A percentile compares a stretch with the other conserved stretches of the same genome.
Conservation (phyloP, 2,888 invertebrate species). For the Eulithis prunata region DNA sequence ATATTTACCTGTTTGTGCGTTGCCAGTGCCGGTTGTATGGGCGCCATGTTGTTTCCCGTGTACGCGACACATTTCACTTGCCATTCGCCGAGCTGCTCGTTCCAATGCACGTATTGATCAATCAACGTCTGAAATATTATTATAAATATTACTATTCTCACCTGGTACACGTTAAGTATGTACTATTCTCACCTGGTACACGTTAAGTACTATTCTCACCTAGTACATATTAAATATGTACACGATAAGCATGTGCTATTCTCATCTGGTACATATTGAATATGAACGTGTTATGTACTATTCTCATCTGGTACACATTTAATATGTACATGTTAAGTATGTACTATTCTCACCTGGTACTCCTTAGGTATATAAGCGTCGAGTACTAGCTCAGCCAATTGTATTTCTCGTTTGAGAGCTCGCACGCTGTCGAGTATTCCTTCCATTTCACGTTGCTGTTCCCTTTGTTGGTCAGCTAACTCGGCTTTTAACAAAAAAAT, state of each 20-base stretch:
- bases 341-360: conserved; percentile 88
- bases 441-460: conserved; percentile 98
- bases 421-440: conserved; percentile 96
- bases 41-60: conserved; percentile 98
- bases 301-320: neutral
- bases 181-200: too few species aligned
- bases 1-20: conserved; percentile 47
- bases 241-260: too few species aligned
- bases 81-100: conserved; percentile 99
- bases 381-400: conserved; percentile 95
- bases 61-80: conserved; percentile 99
- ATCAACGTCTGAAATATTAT: conserved; percentile 88
- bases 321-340: neutral
- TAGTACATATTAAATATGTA: too few species aligned
- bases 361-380: conserved; percentile 97
- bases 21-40: conserved; percentile 49
- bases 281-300: too few species aligned
- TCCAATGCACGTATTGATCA: conserved; percentile 97
- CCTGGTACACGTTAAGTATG: too few species aligned
- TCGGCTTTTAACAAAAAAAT: conserved; percentile 87
- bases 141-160: too few species aligned
- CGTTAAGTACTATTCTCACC: too few species aligned
- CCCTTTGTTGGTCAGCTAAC: conserved; percentile 93
- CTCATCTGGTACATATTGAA: too few species aligned
- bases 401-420: conserved; percentile 94